Evolutionary conservation across 2,888 invertebrate species (phyloP).

Genomic region (Thyatira batis): DNA sequence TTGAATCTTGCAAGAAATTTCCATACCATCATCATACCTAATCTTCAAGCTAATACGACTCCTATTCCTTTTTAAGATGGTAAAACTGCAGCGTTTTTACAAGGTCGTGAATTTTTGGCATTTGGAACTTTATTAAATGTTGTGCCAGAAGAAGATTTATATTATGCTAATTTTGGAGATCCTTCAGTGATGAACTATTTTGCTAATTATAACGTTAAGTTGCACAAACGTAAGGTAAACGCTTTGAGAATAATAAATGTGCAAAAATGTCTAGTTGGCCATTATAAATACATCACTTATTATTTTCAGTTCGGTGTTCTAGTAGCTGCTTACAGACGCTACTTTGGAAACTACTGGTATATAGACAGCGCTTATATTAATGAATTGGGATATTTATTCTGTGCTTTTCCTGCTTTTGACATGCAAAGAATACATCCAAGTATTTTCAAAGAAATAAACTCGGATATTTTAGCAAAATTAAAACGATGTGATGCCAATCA

Average conservation of each 20-base stretch:
- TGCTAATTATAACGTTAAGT: constrained; percentile 42
- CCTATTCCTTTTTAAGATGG: constrained; percentile 71
- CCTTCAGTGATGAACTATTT: constrained; percentile 64
- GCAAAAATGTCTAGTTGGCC: too few relatives aligned
- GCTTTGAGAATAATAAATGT: too few relatives aligned
- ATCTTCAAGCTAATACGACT: too few relatives aligned
- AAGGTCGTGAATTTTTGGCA: constrained; percentile 66
- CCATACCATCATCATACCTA: too few relatives aligned
- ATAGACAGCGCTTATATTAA: constrained; percentile 57
- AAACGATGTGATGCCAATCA: constrained; percentile 57
- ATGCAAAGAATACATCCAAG: constrained; percentile 55
- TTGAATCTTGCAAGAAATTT: too few relatives aligned
- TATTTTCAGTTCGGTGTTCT: constrained; percentile 69
- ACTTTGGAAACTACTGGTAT: constrained; percentile 63
- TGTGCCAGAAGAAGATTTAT: constrained; percentile 74
- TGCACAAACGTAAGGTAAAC: constrained; percentile 64
- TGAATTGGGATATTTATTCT: constrained; percentile 65
- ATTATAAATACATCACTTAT: too few relatives aligned
- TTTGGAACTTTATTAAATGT: constrained; percentile 61
- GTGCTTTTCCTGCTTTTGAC: constrained; percentile 66
- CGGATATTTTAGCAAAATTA: constrained; percentile 55
- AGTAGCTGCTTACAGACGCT: constrained; percentile 65
- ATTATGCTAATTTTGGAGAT: constrained; percentile 71
- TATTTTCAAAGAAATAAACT: constrained; percentile 55
- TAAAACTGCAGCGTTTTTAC: constrained; percentile 68